Evolutionary conservation across 1,140 invertebrate genomes (phyloP), one percentile per base, ranked within the genome.

Genomic region (Belonocnema kinseyi): DNA sequence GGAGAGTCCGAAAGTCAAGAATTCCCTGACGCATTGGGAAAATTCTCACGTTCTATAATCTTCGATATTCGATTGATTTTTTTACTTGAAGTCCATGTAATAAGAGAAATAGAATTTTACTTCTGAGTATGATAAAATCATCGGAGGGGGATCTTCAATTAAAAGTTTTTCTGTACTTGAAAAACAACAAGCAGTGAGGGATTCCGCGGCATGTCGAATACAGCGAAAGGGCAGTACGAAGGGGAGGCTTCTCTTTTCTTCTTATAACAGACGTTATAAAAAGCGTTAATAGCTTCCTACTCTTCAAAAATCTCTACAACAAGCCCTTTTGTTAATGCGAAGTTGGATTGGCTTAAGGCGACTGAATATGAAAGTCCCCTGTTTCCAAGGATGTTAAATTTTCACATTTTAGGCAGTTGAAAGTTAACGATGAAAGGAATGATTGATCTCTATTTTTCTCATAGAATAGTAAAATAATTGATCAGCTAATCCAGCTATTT

Each of bases 31-130:
- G 85, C 84, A 86, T 88, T 86, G 84, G 81, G 80, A 88, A 88
- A 88, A 83, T 83, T 81, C 86, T 88, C 87, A 88, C 88, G 88
- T 88, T 87, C 85, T 85, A 61, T 61, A 86, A 89, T 89, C 86
- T 87, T 83, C 87, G 81, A 87, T 89, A 88, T 89, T 85, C 86
- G 88, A 89, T 88, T 88, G 87, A 88, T 89, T 89, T 89, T n/a
- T 89, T 85, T 85, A 89, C 87, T 85, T 89, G 85, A 83, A 87
- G 86, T 81, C 81, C 83, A 86, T 87, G 82, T 88, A 81, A 81
- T 75, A 81, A 81, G 73, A 83, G 85, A 86, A 86, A 84, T 88
- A 84, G 85, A 85, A 86, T 85, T 81, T 85, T 85, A 82, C 85
- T 87, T 83, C 75, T 80, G 66, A 58, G 75, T 77, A 33, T 0